Percentiles rank a stretch among this genome's conserved stretches.
Evolutionary conservation across 1,140 invertebrate species (phyloP).

Genomic region (Leptopilina boulardi): DNA sequence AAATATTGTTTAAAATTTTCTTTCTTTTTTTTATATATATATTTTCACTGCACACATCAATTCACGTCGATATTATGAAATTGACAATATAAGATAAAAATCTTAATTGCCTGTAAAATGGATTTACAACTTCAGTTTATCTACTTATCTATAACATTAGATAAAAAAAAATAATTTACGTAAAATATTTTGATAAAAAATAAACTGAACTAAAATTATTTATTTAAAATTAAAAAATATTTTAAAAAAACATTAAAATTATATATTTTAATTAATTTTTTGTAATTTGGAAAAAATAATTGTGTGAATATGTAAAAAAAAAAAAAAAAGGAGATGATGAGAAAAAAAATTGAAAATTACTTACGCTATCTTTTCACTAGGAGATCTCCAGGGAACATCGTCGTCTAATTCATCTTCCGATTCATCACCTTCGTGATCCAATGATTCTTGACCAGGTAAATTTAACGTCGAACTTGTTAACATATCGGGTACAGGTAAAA

Average conservation of each 20-base stretch:
- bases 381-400: constrained; percentile 91
- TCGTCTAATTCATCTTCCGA: constrained; percentile 93
- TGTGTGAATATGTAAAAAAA: not conserved
- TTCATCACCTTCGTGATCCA: constrained; percentile 85
- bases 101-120: not conserved
- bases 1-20: not conserved
- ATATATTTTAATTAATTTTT: not conserved
- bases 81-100: not conserved
- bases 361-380: constrained; percentile 93
- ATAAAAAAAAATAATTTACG: too few relatives aligned
- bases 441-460: constrained; percentile 82
- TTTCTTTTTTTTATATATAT: not conserved
- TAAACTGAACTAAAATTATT: too few relatives aligned
- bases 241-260: too few relatives aligned
- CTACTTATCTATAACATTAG: too few relatives aligned
- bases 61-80: not conserved
- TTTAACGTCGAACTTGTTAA: constrained; percentile 86
- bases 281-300: not conserved
- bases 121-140: not conserved
- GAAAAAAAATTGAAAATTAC: constrained; percentile 64
- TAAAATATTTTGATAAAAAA: too few relatives aligned
- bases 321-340: not conserved
- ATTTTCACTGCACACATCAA: not conserved
- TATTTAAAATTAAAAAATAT: too few relatives aligned
- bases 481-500: constrained; percentile 92